Evolutionary conservation across 2,797 vertebrate genomes (phyloP), one percentile per base, ranked within the genome.

Genomic region (Thaleichthys pacificus): DNA sequence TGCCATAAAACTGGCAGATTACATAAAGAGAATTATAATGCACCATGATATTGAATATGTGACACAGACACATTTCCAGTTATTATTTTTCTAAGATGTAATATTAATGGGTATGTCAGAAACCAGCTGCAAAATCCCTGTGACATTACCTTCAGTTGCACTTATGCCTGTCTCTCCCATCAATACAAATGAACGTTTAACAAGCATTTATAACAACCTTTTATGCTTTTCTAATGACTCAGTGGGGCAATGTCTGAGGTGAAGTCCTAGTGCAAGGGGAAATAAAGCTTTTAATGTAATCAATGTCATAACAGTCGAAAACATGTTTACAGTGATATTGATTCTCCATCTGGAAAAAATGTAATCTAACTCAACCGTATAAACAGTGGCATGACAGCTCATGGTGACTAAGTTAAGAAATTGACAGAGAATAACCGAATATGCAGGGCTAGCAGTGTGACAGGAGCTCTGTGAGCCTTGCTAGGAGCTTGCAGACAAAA

Each of bases 291-390:
- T 19, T 85, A 86, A 90, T 84, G 73, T 67, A 89, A 88, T 89
- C 85, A 86, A 80, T 60, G 78, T 79, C 71, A 70, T 79, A 81
- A 82, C 80, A 83, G 76, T 78, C 70, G 82, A 83, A 86, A 82
- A 85, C 74, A 74, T 70, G 74, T 79, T 82, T 83, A 81, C 77
- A 87, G 85, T 83, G 80, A 81, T 89, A 91, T 88, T 76, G 87
- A 90, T 88, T 87, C 66, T 78, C 77, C 42, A 76, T 84, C 68
- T 86, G 84, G 81, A 84, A 84, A 82, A 84, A 42, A 70, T 72
- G 77, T 57, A 71, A 87, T 87, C 84, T 80, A 49, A 73, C 68
- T 77, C 66, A 61, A 68, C 19, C 22, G 61, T 75, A 66, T 66
- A 58, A 85, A 79, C 72, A 67, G 74, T 74, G 35, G 47, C 69